Percentiles rank a stretch among this genome's conserved stretches.
phyloP scores from a whole-genome alignment of 2,888 invertebrate genomes.

The Acrocyrtus sp. region DNA sequence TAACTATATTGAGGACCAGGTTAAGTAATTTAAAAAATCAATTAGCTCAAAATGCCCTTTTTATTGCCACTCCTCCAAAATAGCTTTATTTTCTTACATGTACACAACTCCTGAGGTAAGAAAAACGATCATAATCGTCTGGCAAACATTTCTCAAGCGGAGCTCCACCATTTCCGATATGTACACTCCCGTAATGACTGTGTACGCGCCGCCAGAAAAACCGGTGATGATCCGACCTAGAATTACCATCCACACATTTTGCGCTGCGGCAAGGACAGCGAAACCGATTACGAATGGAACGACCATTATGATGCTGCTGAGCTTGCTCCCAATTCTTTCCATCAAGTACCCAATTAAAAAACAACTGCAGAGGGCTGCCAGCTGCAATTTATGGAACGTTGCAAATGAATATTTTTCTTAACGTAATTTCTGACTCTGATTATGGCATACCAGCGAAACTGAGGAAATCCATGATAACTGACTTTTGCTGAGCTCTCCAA shows the following conservation, averaged over 20 bases:
- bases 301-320: conserved; percentile 73
- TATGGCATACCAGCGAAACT: conserved; percentile 64
- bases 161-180: conserved; percentile 87
- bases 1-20: conserved; percentile 71
- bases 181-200: conserved; percentile 86
- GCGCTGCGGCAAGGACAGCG: conserved; percentile 66
- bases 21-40: not conserved
- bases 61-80: not conserved
- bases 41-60: not conserved
- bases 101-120: conserved; percentile 66
- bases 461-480: conserved; percentile 81
- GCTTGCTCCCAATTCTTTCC: conserved; percentile 69
- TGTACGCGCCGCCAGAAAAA: conserved; percentile 81
- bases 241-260: conserved; percentile 66
- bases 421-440: not conserved
- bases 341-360: conserved; percentile 72
- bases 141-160: conserved; percentile 83
- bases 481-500: conserved; percentile 68
- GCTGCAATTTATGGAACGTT: conserved; percentile 9
- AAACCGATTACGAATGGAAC: conserved; percentile 78
- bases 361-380: conserved; percentile 77
- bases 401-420: not conserved
- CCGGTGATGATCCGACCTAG: conserved; percentile 66
- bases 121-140: conserved; percentile 88
- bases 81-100: conserved; percentile 16